phyloP scores from a whole-genome alignment of 2,113 vertebrate genomes.

The Strix uralensis region DNA sequence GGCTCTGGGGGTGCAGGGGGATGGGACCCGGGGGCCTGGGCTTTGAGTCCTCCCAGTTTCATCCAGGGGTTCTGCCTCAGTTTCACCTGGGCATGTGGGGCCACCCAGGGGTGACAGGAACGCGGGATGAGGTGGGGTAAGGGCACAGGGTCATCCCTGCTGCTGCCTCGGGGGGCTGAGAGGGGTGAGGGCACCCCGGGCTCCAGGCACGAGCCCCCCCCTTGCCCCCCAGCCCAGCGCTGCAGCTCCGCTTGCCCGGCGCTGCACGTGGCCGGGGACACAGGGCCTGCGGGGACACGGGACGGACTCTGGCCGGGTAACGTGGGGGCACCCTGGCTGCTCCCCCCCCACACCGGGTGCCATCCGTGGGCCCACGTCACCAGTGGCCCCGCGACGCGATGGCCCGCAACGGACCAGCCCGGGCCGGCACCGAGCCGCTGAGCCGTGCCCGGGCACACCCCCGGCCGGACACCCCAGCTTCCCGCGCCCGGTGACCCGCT shows the following conservation, averaged over 20 bases:
- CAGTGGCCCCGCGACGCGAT: rapidly evolving
- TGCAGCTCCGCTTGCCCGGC: rapidly evolving
- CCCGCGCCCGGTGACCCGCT: rapidly evolving
- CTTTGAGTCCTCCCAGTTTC: not conserved
- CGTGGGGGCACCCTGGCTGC: not conserved
- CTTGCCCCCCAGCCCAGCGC: rapidly evolving
- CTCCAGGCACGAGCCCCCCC: rapidly evolving
- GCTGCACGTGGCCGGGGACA: not conserved
- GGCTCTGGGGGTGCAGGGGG: not conserved
- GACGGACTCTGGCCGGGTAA: not conserved
- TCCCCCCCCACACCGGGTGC: not conserved
- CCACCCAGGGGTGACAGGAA: not conserved
- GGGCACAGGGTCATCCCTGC: not conserved
- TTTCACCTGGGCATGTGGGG: not conserved
- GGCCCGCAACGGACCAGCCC: rapidly evolving
- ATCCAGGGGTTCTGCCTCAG: no score
- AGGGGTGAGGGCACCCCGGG: not conserved
- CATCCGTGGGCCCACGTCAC: not conserved
- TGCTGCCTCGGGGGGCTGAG: not conserved
- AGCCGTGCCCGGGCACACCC: rapidly evolving
- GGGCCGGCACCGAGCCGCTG: rapidly evolving
- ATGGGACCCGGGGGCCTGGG: rapidly evolving
- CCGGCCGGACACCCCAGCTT: not conserved
- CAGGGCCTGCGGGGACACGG: not conserved
- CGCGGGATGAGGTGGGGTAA: not conserved